Evolutionary conservation across 2,797 vertebrate species (phyloP).

Genomic region (Melanotaenia maccullochi): DNA sequence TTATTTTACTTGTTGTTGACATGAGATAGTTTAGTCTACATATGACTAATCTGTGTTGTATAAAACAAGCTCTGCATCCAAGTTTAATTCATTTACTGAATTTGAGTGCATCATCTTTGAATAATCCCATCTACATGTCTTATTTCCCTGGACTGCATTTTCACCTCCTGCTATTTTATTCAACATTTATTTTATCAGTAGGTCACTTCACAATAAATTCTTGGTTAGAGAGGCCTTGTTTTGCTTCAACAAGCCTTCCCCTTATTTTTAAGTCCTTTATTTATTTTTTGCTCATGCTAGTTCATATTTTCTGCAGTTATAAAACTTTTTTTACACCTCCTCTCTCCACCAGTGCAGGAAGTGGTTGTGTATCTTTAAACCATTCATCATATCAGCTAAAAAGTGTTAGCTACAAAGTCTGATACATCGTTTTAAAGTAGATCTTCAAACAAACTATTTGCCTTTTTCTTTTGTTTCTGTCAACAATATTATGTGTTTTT

Average conservation of each 20-base stretch:
- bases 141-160: background rate
- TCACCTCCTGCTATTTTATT: slow-evolving; percentile 8
- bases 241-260: background rate
- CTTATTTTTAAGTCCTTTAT: background rate
- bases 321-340: background rate
- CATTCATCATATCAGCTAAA: background rate
- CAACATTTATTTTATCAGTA: background rate
- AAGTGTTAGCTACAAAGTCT: background rate
- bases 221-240: slow-evolving; percentile 28
- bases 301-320: slow-evolving; percentile 22
- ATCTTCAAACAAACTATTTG: background rate
- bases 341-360: slow-evolving; percentile 8
- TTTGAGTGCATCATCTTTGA: background rate
- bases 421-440: background rate
- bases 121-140: background rate
- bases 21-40: background rate
- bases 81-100: background rate
- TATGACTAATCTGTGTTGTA: background rate
- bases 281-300: background rate
- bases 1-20: too few relatives aligned
- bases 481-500: too few relatives aligned
- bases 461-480: too few relatives aligned
- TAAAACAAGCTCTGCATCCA: background rate
- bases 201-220: slow-evolving; percentile 18
- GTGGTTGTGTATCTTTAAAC: background rate